A percentile compares a stretch with the other conserved stretches of the same genome.
These are phyloP conservation scores for Fragum fragum DNA, from an alignment of 2,888 invertebrate genomes.

Conservation along the genomic window DNA sequence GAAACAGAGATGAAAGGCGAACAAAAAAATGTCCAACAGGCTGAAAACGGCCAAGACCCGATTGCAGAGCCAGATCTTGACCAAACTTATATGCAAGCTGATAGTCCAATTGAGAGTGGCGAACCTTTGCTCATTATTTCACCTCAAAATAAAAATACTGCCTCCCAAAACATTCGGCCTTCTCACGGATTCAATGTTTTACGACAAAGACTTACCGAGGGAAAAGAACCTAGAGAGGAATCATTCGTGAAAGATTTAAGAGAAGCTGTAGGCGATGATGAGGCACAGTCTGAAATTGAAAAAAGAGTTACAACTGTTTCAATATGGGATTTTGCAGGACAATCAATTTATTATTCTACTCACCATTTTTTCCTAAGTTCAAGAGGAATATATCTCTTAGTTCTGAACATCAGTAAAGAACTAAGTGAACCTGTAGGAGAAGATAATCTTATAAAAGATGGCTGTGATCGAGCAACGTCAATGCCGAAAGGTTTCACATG, in stretches of 20 bases:
- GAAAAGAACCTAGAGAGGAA: neutral
- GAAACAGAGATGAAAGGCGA: neutral
- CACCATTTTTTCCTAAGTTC: conserved; percentile 21
- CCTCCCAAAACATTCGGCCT: neutral
- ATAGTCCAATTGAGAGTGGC: neutral
- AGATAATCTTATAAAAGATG: neutral
- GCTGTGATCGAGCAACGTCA: neutral
- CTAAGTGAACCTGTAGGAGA: neutral
- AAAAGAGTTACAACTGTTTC: conserved; percentile 12
- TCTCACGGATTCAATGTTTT: neutral
- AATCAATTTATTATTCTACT: conserved; percentile 3
- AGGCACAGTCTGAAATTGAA: neutral
- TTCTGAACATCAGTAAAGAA: conserved; percentile 8
- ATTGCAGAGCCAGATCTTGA: neutral
- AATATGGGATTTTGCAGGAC: conserved; percentile 20
- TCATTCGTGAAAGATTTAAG: neutral
- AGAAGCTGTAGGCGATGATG: neutral
- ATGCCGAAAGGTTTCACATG: conserved; percentile 23
- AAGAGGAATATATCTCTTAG: conserved; percentile 14
- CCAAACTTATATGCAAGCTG: neutral
- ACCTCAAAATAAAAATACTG: neutral
- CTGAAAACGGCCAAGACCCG: neutral
- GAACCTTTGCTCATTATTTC: neutral
- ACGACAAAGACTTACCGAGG: neutral
- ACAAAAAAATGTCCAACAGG: neutral